phyloP scores from a whole-genome alignment of 1,140 invertebrate species.

The Cydia splendana region DNA sequence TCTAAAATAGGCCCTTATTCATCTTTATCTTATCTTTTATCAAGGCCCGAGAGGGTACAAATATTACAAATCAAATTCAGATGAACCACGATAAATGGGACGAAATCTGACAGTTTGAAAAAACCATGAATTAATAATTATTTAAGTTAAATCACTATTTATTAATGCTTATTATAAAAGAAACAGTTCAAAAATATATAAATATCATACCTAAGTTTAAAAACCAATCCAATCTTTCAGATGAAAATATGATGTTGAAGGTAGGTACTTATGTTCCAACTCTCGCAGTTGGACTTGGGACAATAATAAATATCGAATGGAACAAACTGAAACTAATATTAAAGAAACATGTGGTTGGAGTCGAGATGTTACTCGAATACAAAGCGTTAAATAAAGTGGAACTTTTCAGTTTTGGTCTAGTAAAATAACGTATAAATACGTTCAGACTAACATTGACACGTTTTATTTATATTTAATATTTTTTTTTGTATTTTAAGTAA shows the following conservation, averaged over 20 bases:
- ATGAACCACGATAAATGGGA: too few relatives aligned
- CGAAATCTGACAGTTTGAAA: too few relatives aligned
- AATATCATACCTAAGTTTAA: background rate
- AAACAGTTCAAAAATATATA: background rate
- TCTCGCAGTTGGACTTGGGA: background rate
- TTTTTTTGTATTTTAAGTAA: too few relatives aligned
- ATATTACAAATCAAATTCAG: too few relatives aligned
- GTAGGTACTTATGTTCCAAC: background rate
- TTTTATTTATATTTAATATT: too few relatives aligned
- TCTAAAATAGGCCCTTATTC: too few relatives aligned
- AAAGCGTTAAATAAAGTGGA: background rate
- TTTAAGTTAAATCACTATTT: too few relatives aligned
- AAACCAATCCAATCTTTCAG: background rate
- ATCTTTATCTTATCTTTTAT: too few relatives aligned
- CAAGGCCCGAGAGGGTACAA: too few relatives aligned
- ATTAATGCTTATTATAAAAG: background rate
- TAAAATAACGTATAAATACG: too few relatives aligned
- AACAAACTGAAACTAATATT: slow-evolving; percentile 60
- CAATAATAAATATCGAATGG: slow-evolving; percentile 28
- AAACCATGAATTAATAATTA: too few relatives aligned
- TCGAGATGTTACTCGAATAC: background rate
- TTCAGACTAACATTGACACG: too few relatives aligned
- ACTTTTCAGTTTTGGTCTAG: background rate
- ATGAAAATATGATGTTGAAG: background rate
- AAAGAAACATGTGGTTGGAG: slow-evolving; percentile 50